phyloP scores from a whole-genome alignment of 30 jellyfish, hydroid and myxozoan species.

The Aurelia aurita region DNA sequence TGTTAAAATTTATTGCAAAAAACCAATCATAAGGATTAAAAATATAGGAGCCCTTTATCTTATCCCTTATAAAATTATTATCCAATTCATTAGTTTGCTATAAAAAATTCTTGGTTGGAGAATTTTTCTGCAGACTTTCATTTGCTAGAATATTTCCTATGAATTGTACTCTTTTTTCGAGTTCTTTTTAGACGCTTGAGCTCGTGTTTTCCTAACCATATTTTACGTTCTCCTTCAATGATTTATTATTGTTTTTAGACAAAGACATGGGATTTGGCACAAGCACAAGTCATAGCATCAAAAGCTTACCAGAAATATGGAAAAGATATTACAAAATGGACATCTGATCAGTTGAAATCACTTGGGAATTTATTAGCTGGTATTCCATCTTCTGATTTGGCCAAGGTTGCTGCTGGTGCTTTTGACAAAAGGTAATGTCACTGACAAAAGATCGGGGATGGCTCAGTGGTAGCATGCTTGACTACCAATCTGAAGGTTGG shows the following conservation, averaged over 20 bases:
- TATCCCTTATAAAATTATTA: too few relatives aligned
- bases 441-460: too few relatives aligned
- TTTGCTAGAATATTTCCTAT: too few relatives aligned
- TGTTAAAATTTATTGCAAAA: neutral
- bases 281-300: constrained; percentile 39
- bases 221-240: neutral
- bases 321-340: constrained; percentile 59
- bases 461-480: too few relatives aligned
- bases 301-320: constrained; percentile 71
- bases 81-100: too few relatives aligned
- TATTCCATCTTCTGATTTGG: constrained; percentile 70
- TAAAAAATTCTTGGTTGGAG: too few relatives aligned
- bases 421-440: constrained; percentile 65
- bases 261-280: constrained; percentile 72
- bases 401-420: constrained; percentile 62
- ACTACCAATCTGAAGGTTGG: too few relatives aligned
- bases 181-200: too few relatives aligned
- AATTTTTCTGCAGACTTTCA: too few relatives aligned
- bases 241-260: constrained; percentile 39
- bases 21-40: neutral
- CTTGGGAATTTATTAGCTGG: constrained; percentile 71
- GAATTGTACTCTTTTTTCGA: too few relatives aligned
- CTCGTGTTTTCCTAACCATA: too few relatives aligned
- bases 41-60: too few relatives aligned
- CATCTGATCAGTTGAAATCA: constrained; percentile 34